These are phyloP conservation scores for Cephalopholis sonnerati DNA, from an alignment of 2,113 vertebrate genomes.

Conservation along the genomic window DNA sequence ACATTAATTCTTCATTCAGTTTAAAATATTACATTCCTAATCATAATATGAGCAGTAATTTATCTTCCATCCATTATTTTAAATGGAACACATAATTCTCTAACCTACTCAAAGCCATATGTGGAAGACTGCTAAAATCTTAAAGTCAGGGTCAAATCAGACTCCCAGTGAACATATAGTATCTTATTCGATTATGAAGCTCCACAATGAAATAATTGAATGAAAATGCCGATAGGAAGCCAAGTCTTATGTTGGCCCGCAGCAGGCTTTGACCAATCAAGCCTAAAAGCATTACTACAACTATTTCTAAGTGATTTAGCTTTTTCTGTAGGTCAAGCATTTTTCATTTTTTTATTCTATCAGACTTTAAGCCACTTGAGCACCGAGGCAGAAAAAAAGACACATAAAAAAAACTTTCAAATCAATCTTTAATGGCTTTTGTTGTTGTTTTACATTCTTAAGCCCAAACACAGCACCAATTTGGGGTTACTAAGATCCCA, in stretches of 20 bases:
- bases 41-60: slow-evolving; percentile 27
- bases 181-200: slow-evolving; percentile 67
- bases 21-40: slow-evolving; percentile 32
- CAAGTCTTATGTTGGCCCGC: slow-evolving; percentile 26
- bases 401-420: slow-evolving; percentile 44
- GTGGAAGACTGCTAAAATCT: slow-evolving; percentile 47
- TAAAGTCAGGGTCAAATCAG: slow-evolving; percentile 56
- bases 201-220: slow-evolving; percentile 66
- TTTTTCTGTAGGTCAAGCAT: slow-evolving; percentile 52
- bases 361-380: slow-evolving; percentile 23
- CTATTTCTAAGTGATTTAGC: slow-evolving; percentile 45
- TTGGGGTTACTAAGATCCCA: slow-evolving; percentile 33
- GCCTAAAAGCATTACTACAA: slow-evolving; percentile 73
- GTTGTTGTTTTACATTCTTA: slow-evolving; percentile 45
- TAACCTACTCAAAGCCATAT: slow-evolving; percentile 9
- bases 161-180: slow-evolving; percentile 50
- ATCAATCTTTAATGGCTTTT: slow-evolving; percentile 64
- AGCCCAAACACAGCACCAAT: slow-evolving; percentile 10
- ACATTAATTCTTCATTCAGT: slow-evolving; percentile 32
- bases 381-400: slow-evolving; percentile 2
- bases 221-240: slow-evolving; percentile 66
- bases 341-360: slow-evolving; percentile 43
- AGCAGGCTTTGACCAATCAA: slow-evolving; percentile 64
- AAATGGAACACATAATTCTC: slow-evolving; percentile 31
- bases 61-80: slow-evolving; percentile 38